Base-by-base conservation (phyloP, 2,113 vertebrate genomes). In the Amblyornis subalaris region DNA sequence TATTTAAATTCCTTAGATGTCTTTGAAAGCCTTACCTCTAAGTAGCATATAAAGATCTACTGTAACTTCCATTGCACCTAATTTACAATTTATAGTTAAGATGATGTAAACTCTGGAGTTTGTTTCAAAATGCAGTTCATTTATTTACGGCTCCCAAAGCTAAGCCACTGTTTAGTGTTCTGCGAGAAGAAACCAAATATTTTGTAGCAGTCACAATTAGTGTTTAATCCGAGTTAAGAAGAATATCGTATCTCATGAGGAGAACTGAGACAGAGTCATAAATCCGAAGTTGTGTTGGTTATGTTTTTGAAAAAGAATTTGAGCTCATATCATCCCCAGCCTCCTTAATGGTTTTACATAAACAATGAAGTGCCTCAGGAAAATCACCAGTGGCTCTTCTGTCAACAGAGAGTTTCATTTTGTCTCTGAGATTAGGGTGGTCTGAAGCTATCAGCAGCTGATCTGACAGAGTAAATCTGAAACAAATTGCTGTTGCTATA, bases 391-490 rank as follows among this genome's bases (percentile, higher is more conserved):
- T 7, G n/a, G 45, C 85, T 94, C 71, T 89, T 93, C 94, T 97
- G 82, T 98, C 94, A 97, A 95, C 96, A 93, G 50, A 95, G 35
- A 92, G 88, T 92, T 97, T 94, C 51, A 90, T 97, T 97, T 97
- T 96, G 95, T 89, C 62, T 82, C 66, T 57, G 61, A 97, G 91
- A 95, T 98, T 97, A 97, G 94, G 96, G 98, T 97, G 97, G 96
- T 96, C 97, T 97, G 94, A 96, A 97, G 83, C 90, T 94, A 96
- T 96, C 95, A 97, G 62, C 79, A 96, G 35, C 67, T 97, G 93
- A 98, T 96, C 93, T 96, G 96, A 97, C 92, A 96, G 86, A 97
- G 94, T 97, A 98, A 98, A 98, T 97, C 97, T 98, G 94, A 98
- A 98, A 98, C 97, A 98, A 98, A 98, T 98, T 98, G 95, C 95